Conservation (phyloP, 2,113 vertebrate species). For the Pluvialis apricaria region DNA sequence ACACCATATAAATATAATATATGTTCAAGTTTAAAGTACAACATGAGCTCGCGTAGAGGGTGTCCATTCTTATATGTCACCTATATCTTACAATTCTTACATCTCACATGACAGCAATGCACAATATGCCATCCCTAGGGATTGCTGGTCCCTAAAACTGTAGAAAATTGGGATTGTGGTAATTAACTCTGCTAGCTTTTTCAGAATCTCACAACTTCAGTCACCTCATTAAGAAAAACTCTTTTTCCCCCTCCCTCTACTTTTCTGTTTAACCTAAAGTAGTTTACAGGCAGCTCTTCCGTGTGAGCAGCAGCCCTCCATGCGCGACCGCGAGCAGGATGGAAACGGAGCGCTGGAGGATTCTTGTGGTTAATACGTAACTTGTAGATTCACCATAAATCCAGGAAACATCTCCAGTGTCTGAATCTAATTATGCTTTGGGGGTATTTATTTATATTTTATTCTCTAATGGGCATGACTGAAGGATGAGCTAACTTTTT, state of each 20-base stretch:
- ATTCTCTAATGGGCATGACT: conserved; percentile 36
- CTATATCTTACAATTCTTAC: not conserved
- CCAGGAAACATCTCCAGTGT: conserved; percentile 32
- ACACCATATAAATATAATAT: not conserved
- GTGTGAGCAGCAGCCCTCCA: not conserved
- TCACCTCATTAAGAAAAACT: not conserved
- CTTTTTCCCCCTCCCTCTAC: rapidly evolving
- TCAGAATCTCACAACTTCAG: not conserved
- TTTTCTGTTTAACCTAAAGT: not conserved
- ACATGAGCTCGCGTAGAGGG: not conserved
- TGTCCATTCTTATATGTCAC: not conserved
- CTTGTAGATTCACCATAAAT: conserved; percentile 38
- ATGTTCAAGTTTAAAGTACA: not conserved
- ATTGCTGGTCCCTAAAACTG: not conserved
- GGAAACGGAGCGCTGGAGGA: not conserved
- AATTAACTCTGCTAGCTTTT: not conserved
- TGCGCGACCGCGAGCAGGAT: not conserved
- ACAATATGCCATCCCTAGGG: not conserved
- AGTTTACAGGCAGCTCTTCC: not conserved
- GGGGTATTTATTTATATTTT: conserved; percentile 42
- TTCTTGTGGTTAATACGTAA: conserved; percentile 39
- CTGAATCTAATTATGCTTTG: conserved; percentile 46
- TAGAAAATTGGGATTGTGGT: not conserved
- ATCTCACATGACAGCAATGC: not conserved
- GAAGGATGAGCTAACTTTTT: conserved; percentile 45